These are phyloP conservation scores for Acanthosepion lycidas DNA, from an alignment of 2,888 invertebrate genomes.

Conservation along the genomic window DNA sequence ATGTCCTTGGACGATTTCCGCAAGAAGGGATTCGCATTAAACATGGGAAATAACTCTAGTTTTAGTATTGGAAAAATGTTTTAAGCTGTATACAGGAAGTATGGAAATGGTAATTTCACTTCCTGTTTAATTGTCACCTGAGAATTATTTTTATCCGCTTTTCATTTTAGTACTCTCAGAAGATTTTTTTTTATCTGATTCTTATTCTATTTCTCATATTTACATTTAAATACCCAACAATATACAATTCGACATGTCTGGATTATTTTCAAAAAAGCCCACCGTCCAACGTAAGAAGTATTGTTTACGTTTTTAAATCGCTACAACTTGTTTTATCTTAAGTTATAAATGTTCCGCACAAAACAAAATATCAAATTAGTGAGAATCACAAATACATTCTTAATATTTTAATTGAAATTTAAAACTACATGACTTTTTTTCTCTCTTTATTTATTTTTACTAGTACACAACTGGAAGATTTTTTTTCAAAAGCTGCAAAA, in stretches of 20 bases:
- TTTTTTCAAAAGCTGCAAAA: too few species aligned
- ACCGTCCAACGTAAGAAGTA: slow-evolving; percentile 66
- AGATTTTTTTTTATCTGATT: background rate
- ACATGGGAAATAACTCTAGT: background rate
- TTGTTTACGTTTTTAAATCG: background rate
- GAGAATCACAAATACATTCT: too few species aligned
- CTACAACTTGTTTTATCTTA: too few species aligned
- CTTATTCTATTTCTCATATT: background rate
- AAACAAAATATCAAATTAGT: too few species aligned
- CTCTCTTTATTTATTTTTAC: too few species aligned
- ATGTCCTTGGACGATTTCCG: too few species aligned
- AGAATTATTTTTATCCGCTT: background rate
- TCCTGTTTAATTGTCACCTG: background rate
- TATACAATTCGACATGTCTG: background rate
- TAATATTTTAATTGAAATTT: too few species aligned
- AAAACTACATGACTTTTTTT: too few species aligned
- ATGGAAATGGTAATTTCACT: background rate
- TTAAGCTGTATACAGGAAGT: background rate
- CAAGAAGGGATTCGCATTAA: background rate
- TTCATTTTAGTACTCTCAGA: too few species aligned
- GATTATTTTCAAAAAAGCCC: slow-evolving; percentile 69
- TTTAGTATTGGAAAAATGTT: background rate
- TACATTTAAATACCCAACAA: background rate
- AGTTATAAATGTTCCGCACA: too few species aligned
- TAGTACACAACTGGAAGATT: too few species aligned